A percentile compares a stretch with the other conserved stretches of the same genome.
Conservation (phyloP, 2,113 vertebrate species). For the Pluvianellus socialis region DNA sequence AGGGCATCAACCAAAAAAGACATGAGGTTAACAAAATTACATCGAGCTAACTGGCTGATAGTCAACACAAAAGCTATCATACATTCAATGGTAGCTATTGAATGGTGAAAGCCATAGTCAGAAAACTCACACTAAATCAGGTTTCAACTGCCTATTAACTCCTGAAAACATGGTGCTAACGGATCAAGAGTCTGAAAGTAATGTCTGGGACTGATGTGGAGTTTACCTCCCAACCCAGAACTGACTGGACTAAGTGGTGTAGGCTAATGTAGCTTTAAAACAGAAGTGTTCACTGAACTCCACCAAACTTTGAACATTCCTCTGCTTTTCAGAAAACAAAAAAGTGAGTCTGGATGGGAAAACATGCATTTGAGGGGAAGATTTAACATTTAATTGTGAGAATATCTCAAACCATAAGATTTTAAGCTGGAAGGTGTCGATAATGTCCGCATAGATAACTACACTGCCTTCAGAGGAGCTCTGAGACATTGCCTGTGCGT, state of each 20-base stretch:
- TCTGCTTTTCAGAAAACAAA: neutral
- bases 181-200: neutral
- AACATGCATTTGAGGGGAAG: fast-evolving
- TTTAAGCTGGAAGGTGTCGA: neutral
- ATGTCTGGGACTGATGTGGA: neutral
- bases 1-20: neutral
- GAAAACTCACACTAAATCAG: neutral
- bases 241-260: neutral
- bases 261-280: neutral
- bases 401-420: neutral
- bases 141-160: neutral
- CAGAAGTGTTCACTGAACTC: neutral
- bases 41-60: neutral
- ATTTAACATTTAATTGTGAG: neutral
- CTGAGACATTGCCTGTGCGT: neutral
- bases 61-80: fast-evolving
- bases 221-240: neutral
- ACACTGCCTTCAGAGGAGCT: neutral
- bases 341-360: neutral
- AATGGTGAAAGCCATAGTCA: neutral
- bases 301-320: neutral
- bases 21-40: neutral
- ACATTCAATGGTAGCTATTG: neutral
- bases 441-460: neutral
- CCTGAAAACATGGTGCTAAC: neutral